A percentile compares a stretch with the other conserved stretches of the same genome.
Conservation (phyloP, 2,888 invertebrate genomes). For the Ectemnius cavifrons region DNA sequence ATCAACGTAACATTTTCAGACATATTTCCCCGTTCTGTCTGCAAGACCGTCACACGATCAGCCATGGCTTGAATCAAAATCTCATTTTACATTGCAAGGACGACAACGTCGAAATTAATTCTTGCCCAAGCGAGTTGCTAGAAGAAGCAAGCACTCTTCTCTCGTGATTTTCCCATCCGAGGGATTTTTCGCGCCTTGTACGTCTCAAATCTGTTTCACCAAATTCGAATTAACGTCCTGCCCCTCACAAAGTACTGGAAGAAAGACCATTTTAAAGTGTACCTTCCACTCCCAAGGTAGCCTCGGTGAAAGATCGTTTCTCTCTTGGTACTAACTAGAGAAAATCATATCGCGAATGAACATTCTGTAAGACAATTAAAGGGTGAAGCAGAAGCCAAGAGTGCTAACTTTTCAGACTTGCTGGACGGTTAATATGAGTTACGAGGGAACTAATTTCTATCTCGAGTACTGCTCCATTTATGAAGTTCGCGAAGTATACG, state of each 20-base stretch:
- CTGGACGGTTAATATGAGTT: no score
- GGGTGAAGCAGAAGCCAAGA: no score
- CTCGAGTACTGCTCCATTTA: constrained; percentile 10
- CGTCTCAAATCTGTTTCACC: constrained; percentile 21
- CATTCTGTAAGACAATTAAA: no score
- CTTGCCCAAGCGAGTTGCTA: constrained; percentile 17
- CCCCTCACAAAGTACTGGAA: constrained; percentile 6
- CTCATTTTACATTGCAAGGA: constrained; percentile 44
- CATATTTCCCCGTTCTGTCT: constrained; percentile 34
- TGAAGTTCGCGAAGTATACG: constrained; percentile 5
- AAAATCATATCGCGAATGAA: no score
- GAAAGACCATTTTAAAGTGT: constrained; percentile 27
- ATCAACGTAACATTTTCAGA: constrained; percentile 52
- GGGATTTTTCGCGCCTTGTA: background rate
- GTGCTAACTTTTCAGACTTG: no score
- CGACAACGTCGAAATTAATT: constrained; percentile 53
- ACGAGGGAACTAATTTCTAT: background rate
- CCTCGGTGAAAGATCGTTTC: no score
- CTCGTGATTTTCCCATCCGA: constrained; percentile 7
- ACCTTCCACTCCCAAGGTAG: constrained; percentile 5
- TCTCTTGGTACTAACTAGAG: no score
- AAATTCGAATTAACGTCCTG: background rate
- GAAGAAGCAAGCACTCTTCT: constrained; percentile 5
- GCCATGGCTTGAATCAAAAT: constrained; percentile 50
- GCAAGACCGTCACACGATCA: constrained; percentile 15